Base-by-base conservation (phyloP, 2,888 invertebrate genomes). In the Rotaria macrura region DNA sequence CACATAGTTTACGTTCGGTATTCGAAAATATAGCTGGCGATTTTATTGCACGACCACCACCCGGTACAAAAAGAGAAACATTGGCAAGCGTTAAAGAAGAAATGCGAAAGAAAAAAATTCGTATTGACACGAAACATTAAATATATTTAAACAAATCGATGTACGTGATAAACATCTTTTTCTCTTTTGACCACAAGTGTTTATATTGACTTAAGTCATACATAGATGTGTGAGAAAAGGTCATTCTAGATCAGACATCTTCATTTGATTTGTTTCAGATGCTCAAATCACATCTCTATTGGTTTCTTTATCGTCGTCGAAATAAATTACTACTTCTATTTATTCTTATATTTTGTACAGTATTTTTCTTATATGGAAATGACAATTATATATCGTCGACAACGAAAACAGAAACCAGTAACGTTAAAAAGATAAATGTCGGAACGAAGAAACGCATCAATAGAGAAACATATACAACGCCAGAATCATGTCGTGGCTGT, bases 401-500 rank as follows among this genome's bases (percentile, higher is more conserved):
- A 40, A 40, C 1, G 23, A 23, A 10, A 40, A 38, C 23, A 20
- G 1, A 25, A 79, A 79, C n/a, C 14, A 25, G 2, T 10, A 23
- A 14, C 14, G 1, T 38, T 40, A 65, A 34, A 29, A 65, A 17
- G 4, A 65, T 14, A 34, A 0, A 17, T 7, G 49, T n/a, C 23
- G 34, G 34, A 54, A 40, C 20, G 25, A 84, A 86, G 29, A 54
- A 29, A 79, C 29, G 49, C 17, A 84, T 85, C 25, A 84, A 84
- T 49, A 47, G 55, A 0, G n/a, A 83, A 29, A 86, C 47, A n/a
- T 86, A 84, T 84, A 34, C 43, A 38, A 52, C 34, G 57, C 86
- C 86, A 9, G 85, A 85, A 79, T 57, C 83, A n/a, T 86, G 86
- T 23, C n/a, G 14, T 1, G 57, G 83, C 14, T 86, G 91, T 3